Evolutionary conservation across 2,113 vertebrate genomes (phyloP), one percentile per base, ranked within the genome.

Genomic region (Caranx ignobilis): DNA sequence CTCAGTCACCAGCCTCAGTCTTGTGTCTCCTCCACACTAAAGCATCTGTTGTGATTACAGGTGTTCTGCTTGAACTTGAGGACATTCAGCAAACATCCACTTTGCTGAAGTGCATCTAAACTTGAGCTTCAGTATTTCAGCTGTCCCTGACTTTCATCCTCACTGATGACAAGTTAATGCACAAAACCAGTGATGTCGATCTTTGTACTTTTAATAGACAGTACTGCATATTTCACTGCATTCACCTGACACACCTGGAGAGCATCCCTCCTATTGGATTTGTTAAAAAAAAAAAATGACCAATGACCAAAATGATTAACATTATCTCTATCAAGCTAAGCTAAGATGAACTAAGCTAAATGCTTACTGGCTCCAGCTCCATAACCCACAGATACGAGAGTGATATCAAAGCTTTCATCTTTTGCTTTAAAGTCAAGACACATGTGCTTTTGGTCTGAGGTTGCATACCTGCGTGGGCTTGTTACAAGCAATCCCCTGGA

Each of bases 401-500:
- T n/a, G 50, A 7, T n/a, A 21, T 52, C 19, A 1, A 21, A 9
- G 2, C 4, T 5, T n/a, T 48, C 47, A 48, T 48, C 16, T 19
- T 11, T n/a, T 54, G 34, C 11, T 73, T 60, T 31, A 45, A 35
- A 31, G 71, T n/a, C 67, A 21, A 34, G 3, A 39, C 3, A 21
- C 8, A 18, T 15, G 12, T 50, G 13, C 5, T 59, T 35, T 52
- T 52, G 6, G 4, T 56, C 13, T n/a, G 6, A 34, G 15, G 6
- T 39, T 57, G 6, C 37, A 92, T 93, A 99, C 98, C 96, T 98
- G 97, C 70, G 96, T 95, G 0, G 97, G 96, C 88, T 96, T 98
- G 95, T 90, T 97, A 89, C 97, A 97, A 59, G 92, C 87, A 71
- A 99, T 94, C n/a, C 97, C 97, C 73, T 98, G 97, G 88, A 99